Evolutionary conservation across 2,797 vertebrate species (phyloP), one percentile per base, ranked within the genome.

Genomic region (Cirrhinus mrigala): DNA sequence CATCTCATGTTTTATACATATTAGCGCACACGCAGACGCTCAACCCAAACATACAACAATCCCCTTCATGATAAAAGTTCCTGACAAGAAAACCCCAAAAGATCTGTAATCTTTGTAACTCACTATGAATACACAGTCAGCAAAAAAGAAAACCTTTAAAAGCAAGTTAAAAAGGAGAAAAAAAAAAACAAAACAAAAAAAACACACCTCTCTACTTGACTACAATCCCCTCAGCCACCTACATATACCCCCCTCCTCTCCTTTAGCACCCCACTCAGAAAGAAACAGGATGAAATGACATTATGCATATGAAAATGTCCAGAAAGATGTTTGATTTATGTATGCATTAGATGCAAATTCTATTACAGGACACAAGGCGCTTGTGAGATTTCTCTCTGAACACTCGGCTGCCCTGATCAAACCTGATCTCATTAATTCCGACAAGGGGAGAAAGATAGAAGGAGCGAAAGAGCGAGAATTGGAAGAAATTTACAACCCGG

Each of bases 281-380:
- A 97, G 97, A 97, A 95, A 97, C 96, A 95, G 97, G 97, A 97
- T 98, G 96, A 98, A 99, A 99, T 99, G 97, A 99, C 98, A 99
- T 99, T 99, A 99, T 98, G 98, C 98, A 98, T 99, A 99, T 99
- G 98, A 99, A 99, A 99, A 99, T 99, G 98, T 99, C 98, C 97
- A 98, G 98, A 98, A 98, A 98, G 98, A 99, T 99, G 98, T 98
- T 98, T 99, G 98, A 99, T 99, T 99, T 99, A 99, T 99, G 97
- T 98, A 99, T 99, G 98, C 97, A 99, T 99, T 98, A 99, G 98
- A 99, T 99, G 97, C 97, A 99, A 99, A 99, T 99, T 98, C 97
- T 98, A 99, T 99, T 99, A 99, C 97, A 96, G 97, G 96, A 97
- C 97, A 97, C 96, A 96, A 97, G 97, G 96, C 97, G 96, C 97